These are phyloP conservation scores for Lordiphosa mommai DNA, from an alignment of 1,140 invertebrate species.

Conservation along the genomic window DNA sequence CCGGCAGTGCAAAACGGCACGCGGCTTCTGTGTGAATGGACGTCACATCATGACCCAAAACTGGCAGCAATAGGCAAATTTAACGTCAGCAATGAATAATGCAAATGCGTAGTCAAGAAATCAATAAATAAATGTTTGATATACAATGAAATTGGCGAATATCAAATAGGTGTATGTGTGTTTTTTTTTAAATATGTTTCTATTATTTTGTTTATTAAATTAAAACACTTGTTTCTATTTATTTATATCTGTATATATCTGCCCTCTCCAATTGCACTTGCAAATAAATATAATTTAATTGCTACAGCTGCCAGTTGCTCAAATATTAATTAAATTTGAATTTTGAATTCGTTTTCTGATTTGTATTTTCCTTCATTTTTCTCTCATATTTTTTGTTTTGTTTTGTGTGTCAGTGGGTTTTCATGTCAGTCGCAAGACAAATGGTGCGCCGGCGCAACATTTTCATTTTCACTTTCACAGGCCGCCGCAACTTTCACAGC, in stretches of 20 bases:
- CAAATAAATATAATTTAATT: conserved; percentile 55
- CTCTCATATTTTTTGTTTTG: conserved; percentile 1
- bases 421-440: conserved; percentile 20
- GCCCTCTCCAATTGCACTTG: conserved; percentile 38
- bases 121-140: background rate
- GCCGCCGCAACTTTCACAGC: conserved; percentile 49
- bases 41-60: conserved; percentile 48
- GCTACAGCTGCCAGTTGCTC: conserved; percentile 36
- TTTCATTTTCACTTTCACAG: conserved; percentile 69
- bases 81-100: conserved; percentile 42
- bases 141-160: background rate
- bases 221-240: conserved; percentile 45
- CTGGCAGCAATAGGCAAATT: conserved; percentile 14
- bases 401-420: conserved; percentile 64
- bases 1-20: conserved; percentile 22
- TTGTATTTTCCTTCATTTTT: background rate
- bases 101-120: conserved; percentile 9
- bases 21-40: conserved; percentile 33
- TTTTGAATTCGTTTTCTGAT: conserved; percentile 19
- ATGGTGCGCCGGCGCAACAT: conserved; percentile 24
- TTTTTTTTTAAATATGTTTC: conserved; percentile 9
- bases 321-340: conserved; percentile 26
- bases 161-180: background rate
- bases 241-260: conserved; percentile 42
- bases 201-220: conserved; percentile 4